Base-by-base conservation (phyloP, 1,140 invertebrate genomes). In the Nephila pilipes region DNA sequence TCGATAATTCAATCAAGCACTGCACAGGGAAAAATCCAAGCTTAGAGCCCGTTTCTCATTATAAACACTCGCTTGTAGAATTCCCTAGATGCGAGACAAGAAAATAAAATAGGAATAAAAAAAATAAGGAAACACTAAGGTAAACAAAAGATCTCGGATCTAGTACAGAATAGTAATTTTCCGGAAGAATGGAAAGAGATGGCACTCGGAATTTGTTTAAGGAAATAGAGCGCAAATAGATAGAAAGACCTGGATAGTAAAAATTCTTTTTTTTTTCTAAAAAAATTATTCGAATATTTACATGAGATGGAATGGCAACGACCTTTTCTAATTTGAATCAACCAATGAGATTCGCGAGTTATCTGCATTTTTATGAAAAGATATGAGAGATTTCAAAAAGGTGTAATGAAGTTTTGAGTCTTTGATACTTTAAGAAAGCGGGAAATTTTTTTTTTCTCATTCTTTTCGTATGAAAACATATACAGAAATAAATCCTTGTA, bases 171-270 rank as follows among this genome's bases (percentile, higher is more conserved):
- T 81, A 81, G 79, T 81, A 81, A 81, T 81, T 81, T 81, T 81
- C 79, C 79, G 6, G 38, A 5, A 54, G 79, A 81, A 46, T 80
- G 75, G 75, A 80, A 32, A 80, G 16, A 22, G n/a, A 80, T 29
- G 38, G 36, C 20, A 29, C 10, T 22, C 46, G 79, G 79, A 81
- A 81, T 81, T 81, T 81, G 79, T 25, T 81, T 81, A 81, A 55
- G 79, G 38, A 81, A 81, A 81, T 81, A 54, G 79, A 81, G 79
- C 22, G 20, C 36, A 81, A 81, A 81, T 81, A 81, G 79, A 81
- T 46, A 12, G 79, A n/a, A 55, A 14, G n/a, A 20, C 32, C 20
- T 55, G 79, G 25, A n/a, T 54, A 18, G 38, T 20, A n/a, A 46
- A 46, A 81, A 54, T 46, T 46, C 36, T 54, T 81, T 32, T 25